phyloP scores from a whole-genome alignment of 1,140 invertebrate species.

The Drosophila pruinosa region DNA sequence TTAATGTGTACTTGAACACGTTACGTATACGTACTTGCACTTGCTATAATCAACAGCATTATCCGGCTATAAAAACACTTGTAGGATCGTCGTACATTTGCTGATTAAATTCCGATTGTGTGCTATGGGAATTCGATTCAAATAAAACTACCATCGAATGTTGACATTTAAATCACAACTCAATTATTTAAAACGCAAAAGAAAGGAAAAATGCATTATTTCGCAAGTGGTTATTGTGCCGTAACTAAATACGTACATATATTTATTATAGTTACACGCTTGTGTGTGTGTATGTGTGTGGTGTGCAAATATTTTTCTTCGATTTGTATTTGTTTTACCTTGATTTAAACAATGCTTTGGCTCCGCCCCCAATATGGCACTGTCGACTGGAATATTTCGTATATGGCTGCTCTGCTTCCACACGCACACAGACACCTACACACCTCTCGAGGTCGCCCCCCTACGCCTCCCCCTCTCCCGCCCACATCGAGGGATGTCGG shows the following conservation, averaged over 20 bases:
- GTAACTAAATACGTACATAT: conserved; percentile 14
- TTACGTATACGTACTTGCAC: background rate
- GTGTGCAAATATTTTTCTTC: conserved; percentile 73
- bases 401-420: conserved; percentile 55
- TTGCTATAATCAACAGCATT: background rate
- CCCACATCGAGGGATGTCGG: background rate
- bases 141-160: conserved; percentile 35
- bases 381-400: conserved; percentile 37
- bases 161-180: conserved; percentile 72
- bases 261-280: background rate
- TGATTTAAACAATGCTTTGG: conserved; percentile 58
- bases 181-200: conserved; percentile 67
- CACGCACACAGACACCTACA: background rate
- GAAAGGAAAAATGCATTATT: conserved; percentile 21
- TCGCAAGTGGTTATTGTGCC: conserved; percentile 6
- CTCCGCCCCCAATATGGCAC: conserved; percentile 71
- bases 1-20: too few species aligned
- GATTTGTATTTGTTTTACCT: conserved; percentile 80
- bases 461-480: background rate
- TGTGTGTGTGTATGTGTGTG: conserved; percentile 21
- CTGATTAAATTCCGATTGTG: conserved; percentile 12
- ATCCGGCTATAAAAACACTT: conserved; percentile 5
- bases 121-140: conserved; percentile 9
- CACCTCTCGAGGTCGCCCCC: conserved; percentile 12
- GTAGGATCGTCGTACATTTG: background rate